Evolutionary conservation across 2,113 vertebrate species (phyloP).

Genomic region (Condylura cristata): DNA sequence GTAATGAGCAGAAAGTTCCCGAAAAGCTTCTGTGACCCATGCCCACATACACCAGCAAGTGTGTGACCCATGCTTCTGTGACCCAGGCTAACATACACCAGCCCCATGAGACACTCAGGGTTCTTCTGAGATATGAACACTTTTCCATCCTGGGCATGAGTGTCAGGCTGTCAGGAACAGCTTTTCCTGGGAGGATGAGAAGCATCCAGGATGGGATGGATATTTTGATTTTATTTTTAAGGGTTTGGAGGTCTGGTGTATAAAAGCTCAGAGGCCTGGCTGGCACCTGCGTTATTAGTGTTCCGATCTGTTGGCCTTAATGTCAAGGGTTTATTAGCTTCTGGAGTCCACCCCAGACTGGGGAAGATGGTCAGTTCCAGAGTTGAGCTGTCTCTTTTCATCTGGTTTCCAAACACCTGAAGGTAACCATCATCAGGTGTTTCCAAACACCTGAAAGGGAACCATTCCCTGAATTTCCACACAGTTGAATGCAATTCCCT

Average conservation of each 20-base stretch:
- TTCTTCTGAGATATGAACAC: neutral
- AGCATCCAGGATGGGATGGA: rapidly evolving
- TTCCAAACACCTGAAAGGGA: neutral
- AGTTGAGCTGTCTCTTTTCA: neutral
- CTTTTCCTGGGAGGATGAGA: neutral
- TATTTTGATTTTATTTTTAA: neutral
- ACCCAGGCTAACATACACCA: neutral
- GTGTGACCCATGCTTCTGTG: too few relatives aligned
- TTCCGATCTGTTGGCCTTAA: neutral
- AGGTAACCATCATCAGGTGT: neutral
- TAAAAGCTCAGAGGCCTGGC: neutral
- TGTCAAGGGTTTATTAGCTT: neutral
- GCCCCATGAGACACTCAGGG: neutral
- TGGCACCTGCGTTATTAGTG: neutral
- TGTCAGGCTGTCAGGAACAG: neutral
- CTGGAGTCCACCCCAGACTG: neutral
- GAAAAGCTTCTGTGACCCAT: neutral
- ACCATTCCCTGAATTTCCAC: neutral
- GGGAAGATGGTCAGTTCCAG: neutral
- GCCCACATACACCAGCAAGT: too few relatives aligned
- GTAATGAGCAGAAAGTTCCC: neutral
- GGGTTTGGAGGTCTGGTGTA: neutral
- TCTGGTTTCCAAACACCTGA: neutral
- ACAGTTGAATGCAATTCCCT: neutral
- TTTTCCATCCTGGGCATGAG: neutral